Conservation (phyloP, 2,888 invertebrate genomes). For the Hyposoter didymator region DNA sequence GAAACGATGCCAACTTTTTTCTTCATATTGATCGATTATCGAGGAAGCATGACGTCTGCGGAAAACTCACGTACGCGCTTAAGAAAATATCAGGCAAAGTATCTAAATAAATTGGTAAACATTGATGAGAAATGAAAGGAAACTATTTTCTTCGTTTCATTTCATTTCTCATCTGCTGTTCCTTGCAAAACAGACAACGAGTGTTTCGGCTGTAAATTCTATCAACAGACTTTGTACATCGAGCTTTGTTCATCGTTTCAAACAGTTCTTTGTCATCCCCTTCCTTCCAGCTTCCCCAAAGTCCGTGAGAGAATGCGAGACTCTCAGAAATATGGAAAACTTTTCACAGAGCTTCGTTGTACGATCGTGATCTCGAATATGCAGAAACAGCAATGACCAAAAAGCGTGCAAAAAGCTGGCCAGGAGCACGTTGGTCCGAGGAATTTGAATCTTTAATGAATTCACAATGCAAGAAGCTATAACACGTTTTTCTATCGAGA, state of each 20-base stretch:
- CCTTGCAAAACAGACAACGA: background rate
- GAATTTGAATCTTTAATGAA: constrained; percentile 31
- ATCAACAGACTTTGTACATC: background rate
- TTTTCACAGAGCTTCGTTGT: background rate
- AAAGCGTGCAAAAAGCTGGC: constrained; percentile 9
- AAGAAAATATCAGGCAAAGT: background rate
- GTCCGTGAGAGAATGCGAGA: background rate
- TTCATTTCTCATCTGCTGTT: background rate
- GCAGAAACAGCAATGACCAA: background rate
- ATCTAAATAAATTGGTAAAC: background rate
- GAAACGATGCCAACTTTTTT: constrained; percentile 52
- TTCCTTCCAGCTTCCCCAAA: background rate
- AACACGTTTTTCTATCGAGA: background rate
- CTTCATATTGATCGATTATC: constrained; percentile 40
- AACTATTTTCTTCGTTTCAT: background rate
- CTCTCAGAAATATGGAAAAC: background rate
- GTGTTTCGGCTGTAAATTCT: background rate
- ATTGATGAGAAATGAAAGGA: background rate
- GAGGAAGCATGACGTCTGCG: constrained; percentile 31
- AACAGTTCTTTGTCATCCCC: constrained; percentile 31
- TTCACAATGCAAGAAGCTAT: background rate
- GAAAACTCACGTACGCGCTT: background rate
- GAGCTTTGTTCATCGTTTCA: background rate
- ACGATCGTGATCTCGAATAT: background rate
- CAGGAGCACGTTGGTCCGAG: constrained; percentile 4